Evolutionary conservation across 1,140 invertebrate genomes (phyloP), one percentile per base, ranked within the genome.

Genomic region (Cheumatopsyche charites): DNA sequence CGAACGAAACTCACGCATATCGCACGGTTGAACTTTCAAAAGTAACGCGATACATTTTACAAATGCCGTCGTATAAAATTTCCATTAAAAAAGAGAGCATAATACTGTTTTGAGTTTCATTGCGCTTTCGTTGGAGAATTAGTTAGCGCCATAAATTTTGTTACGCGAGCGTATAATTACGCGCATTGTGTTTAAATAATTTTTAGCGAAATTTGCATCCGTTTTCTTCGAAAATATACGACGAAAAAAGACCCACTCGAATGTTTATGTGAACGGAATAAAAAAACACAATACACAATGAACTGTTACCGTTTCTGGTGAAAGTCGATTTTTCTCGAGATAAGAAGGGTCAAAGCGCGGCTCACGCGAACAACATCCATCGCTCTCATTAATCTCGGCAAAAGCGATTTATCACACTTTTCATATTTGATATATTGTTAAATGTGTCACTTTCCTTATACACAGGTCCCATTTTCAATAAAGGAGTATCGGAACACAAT

Each of bases 391-490:
- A 55, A 55, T 58, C 21, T 25, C 29, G 29, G n/a, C n/a, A 36
- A 9, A 9, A 17, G 7, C 47, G 47, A 17, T 52, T 52, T 19
- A 52, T 52, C 9, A 9, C 3, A 36, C 3, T 4, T 36, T 36
- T 36, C 3, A 36, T 47, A 9, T 58, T 58, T 58, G 21, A 4
- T 58, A 4, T n/a, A 21, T 58, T 47, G 11, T 47, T 7, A 12
- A 25, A 23, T 25, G 1, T 58, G 12, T 9, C 25, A 25, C 25
- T 25, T 58, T 25, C 21, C 2, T 2, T 3, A 7, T 23, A 47
- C 1, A 45, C 52, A 75, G 65, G 66, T 52, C 45, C 61, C 1
- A 71, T 76, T 0, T 78, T 78, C 67, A 71, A 71, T 62, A 66
- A 62, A 36, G 68, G 26, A 12, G 68, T 42, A 25, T 15, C 41